Percentiles rank a stretch among this genome's conserved stretches.
These are phyloP conservation scores for Tipula unca DNA, from an alignment of 2,888 invertebrate species.

Conservation along the genomic window DNA sequence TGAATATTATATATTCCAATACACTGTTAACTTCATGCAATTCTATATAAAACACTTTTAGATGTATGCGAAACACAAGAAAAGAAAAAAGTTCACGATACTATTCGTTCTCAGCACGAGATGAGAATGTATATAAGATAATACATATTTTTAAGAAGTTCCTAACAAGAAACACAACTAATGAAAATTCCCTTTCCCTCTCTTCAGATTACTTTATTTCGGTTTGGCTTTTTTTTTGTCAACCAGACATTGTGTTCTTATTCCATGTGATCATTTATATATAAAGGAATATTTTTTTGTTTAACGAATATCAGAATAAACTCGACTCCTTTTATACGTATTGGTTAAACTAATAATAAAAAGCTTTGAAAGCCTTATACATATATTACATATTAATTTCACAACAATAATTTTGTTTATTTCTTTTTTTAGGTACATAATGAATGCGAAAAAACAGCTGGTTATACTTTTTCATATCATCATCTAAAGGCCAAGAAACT, in stretches of 20 bases:
- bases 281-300: not conserved
- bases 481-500: not conserved
- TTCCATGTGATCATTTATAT: not conserved
- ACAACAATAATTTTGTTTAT: not conserved
- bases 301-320: not conserved
- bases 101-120: slow-evolving; percentile 9
- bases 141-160: not conserved
- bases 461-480: not conserved
- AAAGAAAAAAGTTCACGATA: not conserved
- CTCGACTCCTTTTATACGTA: not conserved
- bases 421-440: not conserved
- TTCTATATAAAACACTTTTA: not conserved
- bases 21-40: not conserved
- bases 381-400: not conserved
- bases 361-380: not conserved
- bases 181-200: slow-evolving; percentile 15
- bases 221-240: not conserved
- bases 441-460: not conserved
- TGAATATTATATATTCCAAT: not conserved
- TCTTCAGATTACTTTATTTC: not conserved
- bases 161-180: slow-evolving; percentile 10
- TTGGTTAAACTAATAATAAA: not conserved
- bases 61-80: not conserved
- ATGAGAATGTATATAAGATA: slow-evolving; percentile 1
- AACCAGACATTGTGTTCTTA: not conserved